phyloP scores from a whole-genome alignment of 2,113 vertebrate genomes.

The Tylochromis polylepis region DNA sequence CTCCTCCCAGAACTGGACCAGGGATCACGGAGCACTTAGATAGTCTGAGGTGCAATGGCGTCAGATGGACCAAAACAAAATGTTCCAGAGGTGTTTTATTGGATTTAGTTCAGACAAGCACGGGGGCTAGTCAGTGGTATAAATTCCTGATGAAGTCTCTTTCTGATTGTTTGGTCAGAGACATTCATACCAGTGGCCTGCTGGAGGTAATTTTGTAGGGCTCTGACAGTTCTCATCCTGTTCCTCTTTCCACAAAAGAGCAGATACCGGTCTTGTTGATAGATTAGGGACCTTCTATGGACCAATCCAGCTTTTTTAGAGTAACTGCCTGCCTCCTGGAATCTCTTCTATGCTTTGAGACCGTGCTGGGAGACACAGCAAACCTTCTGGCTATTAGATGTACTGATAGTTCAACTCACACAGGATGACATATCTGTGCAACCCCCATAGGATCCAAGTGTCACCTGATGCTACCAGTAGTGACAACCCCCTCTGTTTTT shows the following conservation, averaged over 20 bases:
- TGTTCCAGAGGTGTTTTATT: background rate
- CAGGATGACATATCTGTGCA: too few relatives aligned
- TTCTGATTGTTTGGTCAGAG: background rate
- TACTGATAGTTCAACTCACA: background rate
- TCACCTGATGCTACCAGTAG: background rate
- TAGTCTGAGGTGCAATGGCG: background rate
- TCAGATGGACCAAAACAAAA: background rate
- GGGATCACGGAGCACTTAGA: rapidly evolving
- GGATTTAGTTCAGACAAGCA: background rate
- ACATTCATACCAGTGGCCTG: background rate
- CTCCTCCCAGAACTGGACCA: background rate
- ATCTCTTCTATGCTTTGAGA: background rate
- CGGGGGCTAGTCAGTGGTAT: background rate
- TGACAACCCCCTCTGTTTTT: too few relatives aligned
- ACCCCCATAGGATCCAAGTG: background rate
- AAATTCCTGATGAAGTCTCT: background rate
- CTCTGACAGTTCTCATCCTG: background rate
- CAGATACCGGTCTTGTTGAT: background rate
- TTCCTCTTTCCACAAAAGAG: background rate
- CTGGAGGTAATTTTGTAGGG: background rate
- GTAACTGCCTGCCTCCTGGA: background rate
- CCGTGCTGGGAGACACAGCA: background rate
- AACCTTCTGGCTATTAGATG: background rate
- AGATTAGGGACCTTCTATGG: background rate
- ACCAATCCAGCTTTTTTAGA: background rate